Evolutionary conservation across 2,797 vertebrate species (phyloP), one percentile per base, ranked within the genome.

Genomic region (Myotis myotis): DNA sequence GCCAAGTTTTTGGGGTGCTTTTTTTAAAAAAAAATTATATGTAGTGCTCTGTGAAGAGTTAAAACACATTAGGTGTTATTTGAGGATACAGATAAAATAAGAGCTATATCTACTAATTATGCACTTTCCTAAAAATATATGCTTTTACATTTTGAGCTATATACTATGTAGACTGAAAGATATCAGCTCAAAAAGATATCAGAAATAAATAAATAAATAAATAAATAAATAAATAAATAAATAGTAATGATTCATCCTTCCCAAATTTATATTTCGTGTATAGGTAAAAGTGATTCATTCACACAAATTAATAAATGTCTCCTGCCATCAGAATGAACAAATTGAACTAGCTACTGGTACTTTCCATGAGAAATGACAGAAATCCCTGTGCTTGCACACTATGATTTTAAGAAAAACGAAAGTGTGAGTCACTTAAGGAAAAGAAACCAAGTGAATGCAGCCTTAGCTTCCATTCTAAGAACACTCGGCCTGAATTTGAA

Each of bases 251-350:
- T 22, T 95, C 62, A 96, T 84, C 1, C 81, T 78, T 95, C 68
- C 44, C 62, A 85, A 0, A 0, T 47, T 81, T 95, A 86, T 75
- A 78, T 89, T 94, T 96, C 72, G 60, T 95, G 11, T 57, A 94
- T 53, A 71, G 78, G 38, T 95, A 92, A 96, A 86, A 89, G 72
- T 96, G 93, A 98, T 94, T 92, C 95, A 93, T 96, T 90, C 66
- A 95, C 62, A 95, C 60, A 3, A 93, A 97, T 94, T 97, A 96
- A 51, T 41, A 4, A 91, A 85, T 75, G 3, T 93, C 66, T 97
- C 79, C 57, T 93, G 78, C 47, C 93, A 95, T 74, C 91, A 93
- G 47, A 96, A 92, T 88, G 68, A 96, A 79, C 66, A 96, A 96
- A 97, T 66, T 96, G 64, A 98, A 90, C 81, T 97, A 76, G 94